Evolutionary conservation across 2,797 vertebrate species (phyloP).

Genomic region (Melanotaenia parkinsoni): DNA sequence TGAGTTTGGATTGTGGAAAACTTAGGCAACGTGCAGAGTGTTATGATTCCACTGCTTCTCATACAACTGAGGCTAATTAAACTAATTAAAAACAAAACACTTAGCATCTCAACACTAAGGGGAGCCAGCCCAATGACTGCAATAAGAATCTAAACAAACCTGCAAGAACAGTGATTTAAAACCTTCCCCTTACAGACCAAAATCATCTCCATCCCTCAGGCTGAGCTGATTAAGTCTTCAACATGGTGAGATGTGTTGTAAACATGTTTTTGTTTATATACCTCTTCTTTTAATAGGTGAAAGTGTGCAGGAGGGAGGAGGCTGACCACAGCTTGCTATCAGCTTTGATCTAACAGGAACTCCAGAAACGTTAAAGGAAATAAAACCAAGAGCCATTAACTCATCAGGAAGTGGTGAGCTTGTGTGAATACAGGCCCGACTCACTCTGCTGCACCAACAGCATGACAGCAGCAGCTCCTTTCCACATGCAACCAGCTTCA

Average conservation of each 20-base stretch:
- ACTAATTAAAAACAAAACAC: conserved; percentile 8
- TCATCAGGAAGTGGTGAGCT: conserved; percentile 71
- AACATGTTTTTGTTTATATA: conserved; percentile 22
- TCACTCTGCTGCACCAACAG: conserved; percentile 44
- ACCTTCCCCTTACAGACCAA: not conserved
- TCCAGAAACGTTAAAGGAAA: conserved; percentile 76
- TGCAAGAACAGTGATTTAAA: not conserved
- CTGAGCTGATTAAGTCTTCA: not conserved
- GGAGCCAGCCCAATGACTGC: not conserved
- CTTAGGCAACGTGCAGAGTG: conserved; percentile 1
- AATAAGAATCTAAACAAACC: not conserved
- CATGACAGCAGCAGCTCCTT: conserved; percentile 44
- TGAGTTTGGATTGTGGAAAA: conserved; percentile 8
- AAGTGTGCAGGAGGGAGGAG: conserved; percentile 31
- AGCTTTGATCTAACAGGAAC: conserved; percentile 73
- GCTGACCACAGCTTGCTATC: conserved; percentile 41
- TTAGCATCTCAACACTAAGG: not conserved
- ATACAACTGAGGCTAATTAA: not conserved
- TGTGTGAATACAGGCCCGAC: conserved; percentile 48
- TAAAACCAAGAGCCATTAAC: conserved; percentile 68
- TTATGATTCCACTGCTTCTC: not conserved
- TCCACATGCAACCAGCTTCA: conserved; percentile 7
- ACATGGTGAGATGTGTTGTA: not conserved
- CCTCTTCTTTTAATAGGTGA: conserved; percentile 6
- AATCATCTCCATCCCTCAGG: not conserved